Percentiles rank a stretch among this genome's conserved stretches.
phyloP scores from a whole-genome alignment of 2,888 invertebrate species.

The Eumacrocentrus americanus region DNA sequence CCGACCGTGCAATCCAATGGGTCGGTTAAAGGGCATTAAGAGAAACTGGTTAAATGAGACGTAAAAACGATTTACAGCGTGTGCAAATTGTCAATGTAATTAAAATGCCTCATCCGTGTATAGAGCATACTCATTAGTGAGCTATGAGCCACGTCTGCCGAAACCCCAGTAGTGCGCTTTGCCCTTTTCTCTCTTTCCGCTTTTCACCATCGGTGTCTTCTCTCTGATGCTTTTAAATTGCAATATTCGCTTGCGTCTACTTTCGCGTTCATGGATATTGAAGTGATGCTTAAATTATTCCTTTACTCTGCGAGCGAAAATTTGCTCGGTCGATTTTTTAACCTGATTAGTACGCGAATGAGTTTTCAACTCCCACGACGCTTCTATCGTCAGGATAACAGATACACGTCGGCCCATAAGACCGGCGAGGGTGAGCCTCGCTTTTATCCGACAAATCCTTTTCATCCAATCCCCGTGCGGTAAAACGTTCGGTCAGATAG shows the following conservation, averaged over 20 bases:
- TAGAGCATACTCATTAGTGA: slow-evolving; percentile 35
- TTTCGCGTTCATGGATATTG: neutral
- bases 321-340: too few relatives aligned
- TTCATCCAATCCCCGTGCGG: slow-evolving; percentile 33
- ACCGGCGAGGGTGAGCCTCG: slow-evolving; percentile 20
- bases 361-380: neutral
- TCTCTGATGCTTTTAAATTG: neutral
- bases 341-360: too few relatives aligned
- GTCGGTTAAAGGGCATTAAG: slow-evolving; percentile 36
- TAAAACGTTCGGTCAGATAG: slow-evolving; percentile 26
- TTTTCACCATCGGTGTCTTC: neutral
- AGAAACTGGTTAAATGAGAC: slow-evolving; percentile 43
- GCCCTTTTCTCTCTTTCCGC: neutral
- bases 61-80: slow-evolving; percentile 42
- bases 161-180: slow-evolving; percentile 15
- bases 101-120: slow-evolving; percentile 38
- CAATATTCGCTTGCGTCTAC: neutral
- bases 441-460: slow-evolving; percentile 38
- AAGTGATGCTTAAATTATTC: neutral
- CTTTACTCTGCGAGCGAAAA: neutral
- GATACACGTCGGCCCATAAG: slow-evolving; percentile 14
- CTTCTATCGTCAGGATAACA: neutral
- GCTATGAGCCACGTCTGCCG: slow-evolving; percentile 37
- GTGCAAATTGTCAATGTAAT: slow-evolving; percentile 35
- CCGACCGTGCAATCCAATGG: slow-evolving; percentile 30